Evolutionary conservation across 2,113 vertebrate genomes (phyloP).

Genomic region (Rattus norvegicus): GRCr8 NC_086028.1:19976001-19976500

Average conservation of each 20-base stretch:
- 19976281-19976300: background rate
- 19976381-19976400: conserved; percentile 15
- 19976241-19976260: background rate
- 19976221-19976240: background rate
- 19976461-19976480: conserved; percentile 13
- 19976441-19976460: background rate
- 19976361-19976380: background rate
- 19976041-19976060: background rate
- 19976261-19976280: background rate
- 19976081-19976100: background rate
- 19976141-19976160: background rate
- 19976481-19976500: background rate
- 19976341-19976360: background rate
- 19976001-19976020: background rate
- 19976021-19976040: background rate
- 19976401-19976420: conserved; percentile 30
- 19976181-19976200: background rate
- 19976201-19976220: background rate
- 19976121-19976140: background rate
- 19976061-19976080: background rate
- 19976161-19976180: background rate
- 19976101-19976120: background rate
- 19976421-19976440: background rate
- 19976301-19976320: conserved; percentile 6
- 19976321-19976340: background rate